A percentile compares a stretch with the other conserved stretches of the same genome.
Conservation (phyloP, 2,888 invertebrate genomes). For the Liopterus haemorrhoidalis region DNA sequence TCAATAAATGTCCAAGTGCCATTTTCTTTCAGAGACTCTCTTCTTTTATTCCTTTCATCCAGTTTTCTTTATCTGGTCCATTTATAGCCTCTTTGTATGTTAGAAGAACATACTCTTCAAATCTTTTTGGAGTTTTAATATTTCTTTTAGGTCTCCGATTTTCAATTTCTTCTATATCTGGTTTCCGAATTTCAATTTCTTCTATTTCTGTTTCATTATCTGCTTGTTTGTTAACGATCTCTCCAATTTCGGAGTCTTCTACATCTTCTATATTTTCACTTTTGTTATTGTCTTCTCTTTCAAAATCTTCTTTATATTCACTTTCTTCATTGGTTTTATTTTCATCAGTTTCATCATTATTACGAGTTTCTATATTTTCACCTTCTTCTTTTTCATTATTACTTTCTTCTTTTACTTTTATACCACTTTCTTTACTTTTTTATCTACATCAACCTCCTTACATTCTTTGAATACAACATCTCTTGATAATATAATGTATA, state of each 20-base stretch:
- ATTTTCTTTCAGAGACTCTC: conserved; percentile 29
- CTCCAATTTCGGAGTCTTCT: no score
- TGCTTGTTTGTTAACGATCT: no score
- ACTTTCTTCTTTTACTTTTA: conserved; percentile 24
- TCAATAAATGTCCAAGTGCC: conserved; percentile 27
- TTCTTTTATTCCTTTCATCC: conserved; percentile 24
- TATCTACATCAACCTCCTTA: no score
- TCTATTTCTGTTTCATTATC: no score
- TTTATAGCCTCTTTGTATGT: conserved; percentile 7
- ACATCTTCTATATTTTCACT: no score
- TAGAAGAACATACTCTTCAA: conserved; percentile 12
- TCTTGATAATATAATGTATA: no score
- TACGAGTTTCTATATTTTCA: conserved; percentile 3
- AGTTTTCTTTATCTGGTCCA: conserved; percentile 15
- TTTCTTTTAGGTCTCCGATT: conserved; percentile 4
- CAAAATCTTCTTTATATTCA: not conserved
- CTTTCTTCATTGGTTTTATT: no score
- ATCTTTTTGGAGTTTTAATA: conserved; percentile 11
- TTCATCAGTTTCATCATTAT: conserved; percentile 2
- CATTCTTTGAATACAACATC: no score
- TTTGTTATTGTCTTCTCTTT: no score
- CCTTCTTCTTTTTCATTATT: conserved; percentile 6
- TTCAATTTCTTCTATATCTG: not conserved
- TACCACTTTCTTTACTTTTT: no score
- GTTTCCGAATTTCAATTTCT: no score